Evolutionary conservation across 2,113 vertebrate genomes (phyloP), one percentile per base, ranked within the genome.

Genomic region (Pimephales promelas): DNA sequence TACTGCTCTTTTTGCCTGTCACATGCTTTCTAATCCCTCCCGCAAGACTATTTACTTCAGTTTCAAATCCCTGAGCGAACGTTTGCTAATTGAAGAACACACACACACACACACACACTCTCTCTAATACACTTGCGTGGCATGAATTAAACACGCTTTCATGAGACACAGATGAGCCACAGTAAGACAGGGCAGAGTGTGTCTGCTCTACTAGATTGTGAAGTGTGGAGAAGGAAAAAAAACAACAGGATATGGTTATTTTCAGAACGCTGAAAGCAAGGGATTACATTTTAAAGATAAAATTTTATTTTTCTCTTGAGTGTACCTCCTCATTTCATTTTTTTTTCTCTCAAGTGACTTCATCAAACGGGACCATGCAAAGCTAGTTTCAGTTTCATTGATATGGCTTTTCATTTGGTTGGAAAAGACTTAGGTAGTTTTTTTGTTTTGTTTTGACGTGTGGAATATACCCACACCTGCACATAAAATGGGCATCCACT

Each of bases 161-260:
- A 85, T 45, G 62, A 59, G 68, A 89, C 73, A 86, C 74, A 89
- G 72, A 86, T 64, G 57, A 78, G 43, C 83, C 24, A 40, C 13
- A 3, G 74, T 86, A 72, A 87, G 62, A 88, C 85, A 85, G 86
- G 89, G 89, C 87, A 85, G 84, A 88, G 83, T 70, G 64, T 86
- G 88, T 89, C 83, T 52, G 68, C 78, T 87, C 74, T 86, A 82
- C 26, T 31, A 52, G 72, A 74, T 28, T 74, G 14, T 28, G 26
- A 28, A 4, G 13, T 73, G 45, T 26, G 45, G 9, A 74, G 24
- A 26, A 52, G 9, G 31, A 47, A 47, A 3, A 52, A 18, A 52
- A 52, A 18, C 16, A 52, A 52, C 14, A 6, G 49, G 45, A 52
- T 18, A 52, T 74, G 16, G 6, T 20, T 74, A 52, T 31, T 52